phyloP scores from a whole-genome alignment of 2,888 invertebrate species.

The Merodon equestris region DNA sequence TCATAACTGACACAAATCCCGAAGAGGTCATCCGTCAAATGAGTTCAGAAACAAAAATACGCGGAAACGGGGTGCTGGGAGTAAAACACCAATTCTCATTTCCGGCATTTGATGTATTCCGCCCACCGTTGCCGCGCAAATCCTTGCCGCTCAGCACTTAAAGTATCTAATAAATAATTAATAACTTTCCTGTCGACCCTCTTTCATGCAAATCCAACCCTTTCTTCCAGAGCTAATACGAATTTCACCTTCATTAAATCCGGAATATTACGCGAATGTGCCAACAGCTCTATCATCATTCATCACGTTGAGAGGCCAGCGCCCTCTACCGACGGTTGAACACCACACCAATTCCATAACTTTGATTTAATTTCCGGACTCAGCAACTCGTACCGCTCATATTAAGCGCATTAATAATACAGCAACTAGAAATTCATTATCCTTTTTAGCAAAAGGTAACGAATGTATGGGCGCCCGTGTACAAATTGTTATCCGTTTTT shows the following conservation, averaged over 20 bases:
- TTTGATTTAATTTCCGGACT: constrained; percentile 69
- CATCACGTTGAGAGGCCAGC: constrained; percentile 61
- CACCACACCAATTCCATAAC: constrained; percentile 68
- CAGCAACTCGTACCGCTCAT: constrained; percentile 52
- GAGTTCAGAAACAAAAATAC: neutral
- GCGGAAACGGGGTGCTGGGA: too few species aligned
- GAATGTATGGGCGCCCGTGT: constrained; percentile 60
- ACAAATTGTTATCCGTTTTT: constrained; percentile 46
- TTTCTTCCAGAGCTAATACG: too few species aligned
- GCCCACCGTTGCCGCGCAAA: constrained; percentile 3
- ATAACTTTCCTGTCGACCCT: constrained; percentile 63
- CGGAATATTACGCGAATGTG: too few species aligned
- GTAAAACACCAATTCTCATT: neutral
- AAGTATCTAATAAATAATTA: constrained; percentile 63
- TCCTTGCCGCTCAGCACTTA: constrained; percentile 55
- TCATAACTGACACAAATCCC: neutral
- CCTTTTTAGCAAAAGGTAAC: constrained; percentile 60
- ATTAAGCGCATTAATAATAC: constrained; percentile 73
- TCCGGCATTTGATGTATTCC: constrained; percentile 26
- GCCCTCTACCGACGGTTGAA: too few species aligned
- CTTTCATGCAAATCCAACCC: constrained; percentile 48
- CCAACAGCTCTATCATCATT: constrained; percentile 59
- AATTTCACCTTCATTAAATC: too few species aligned
- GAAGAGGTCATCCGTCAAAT: neutral
- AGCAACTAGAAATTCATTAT: constrained; percentile 74